These are phyloP conservation scores for Thecophora atra DNA, from an alignment of 2,888 invertebrate species.

Conservation along the genomic window DNA sequence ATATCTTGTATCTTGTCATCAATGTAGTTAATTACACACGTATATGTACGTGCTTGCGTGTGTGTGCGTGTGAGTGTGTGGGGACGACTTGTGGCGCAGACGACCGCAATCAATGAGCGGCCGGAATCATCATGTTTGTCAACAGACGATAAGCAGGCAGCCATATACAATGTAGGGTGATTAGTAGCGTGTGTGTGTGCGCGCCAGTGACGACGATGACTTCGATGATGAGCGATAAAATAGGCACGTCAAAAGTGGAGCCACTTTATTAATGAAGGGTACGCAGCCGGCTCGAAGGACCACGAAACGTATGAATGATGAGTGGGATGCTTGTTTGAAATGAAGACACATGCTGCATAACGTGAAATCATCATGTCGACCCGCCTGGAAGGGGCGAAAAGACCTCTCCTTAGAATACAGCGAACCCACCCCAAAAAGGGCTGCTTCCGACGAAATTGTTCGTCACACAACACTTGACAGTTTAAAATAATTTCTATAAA, in stretches of 20 bases:
- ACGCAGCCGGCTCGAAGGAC: not conserved
- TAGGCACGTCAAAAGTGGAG: not conserved
- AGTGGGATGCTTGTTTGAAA: not conserved
- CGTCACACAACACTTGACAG: not conserved
- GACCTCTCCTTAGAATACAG: too few species aligned
- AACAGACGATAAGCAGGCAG: not conserved
- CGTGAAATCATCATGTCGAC: not conserved
- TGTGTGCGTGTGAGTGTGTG: too few species aligned
- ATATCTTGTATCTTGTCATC: conserved; percentile 34
- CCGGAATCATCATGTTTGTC: not conserved
- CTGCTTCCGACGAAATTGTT: too few species aligned
- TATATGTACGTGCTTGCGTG: not conserved
- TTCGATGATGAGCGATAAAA: conserved; percentile 5
- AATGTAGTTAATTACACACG: conserved; percentile 31
- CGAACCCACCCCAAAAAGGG: too few species aligned
- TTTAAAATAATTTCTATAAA: not conserved
- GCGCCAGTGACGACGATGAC: not conserved
- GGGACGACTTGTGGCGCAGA: conserved; percentile 9
- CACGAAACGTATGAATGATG: not conserved
- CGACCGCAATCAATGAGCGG: conserved; percentile 14
- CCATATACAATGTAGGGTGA: not conserved
- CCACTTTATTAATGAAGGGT: not conserved
- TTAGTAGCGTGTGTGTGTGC: not conserved
- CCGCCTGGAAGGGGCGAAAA: too few species aligned
- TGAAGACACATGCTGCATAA: not conserved